phyloP scores from a whole-genome alignment of 2,888 invertebrate genomes.

The Trypoxylon attenuatum region DNA sequence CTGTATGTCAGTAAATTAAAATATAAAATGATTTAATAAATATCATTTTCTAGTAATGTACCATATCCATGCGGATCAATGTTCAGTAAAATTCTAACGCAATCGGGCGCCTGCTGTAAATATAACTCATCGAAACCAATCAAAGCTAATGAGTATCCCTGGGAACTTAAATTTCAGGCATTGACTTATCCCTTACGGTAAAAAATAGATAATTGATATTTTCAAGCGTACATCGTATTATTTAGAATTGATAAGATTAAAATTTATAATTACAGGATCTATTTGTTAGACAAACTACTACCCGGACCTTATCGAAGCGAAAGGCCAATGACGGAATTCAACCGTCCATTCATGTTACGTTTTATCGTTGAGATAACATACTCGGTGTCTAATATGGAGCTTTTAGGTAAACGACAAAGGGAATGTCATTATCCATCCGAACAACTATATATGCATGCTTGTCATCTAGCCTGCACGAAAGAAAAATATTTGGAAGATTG shows the following conservation, averaged over 20 bases:
- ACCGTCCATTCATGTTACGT: conserved; percentile 13
- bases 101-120: conserved; percentile 48
- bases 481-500: conserved; percentile 37
- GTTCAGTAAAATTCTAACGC: conserved; percentile 28
- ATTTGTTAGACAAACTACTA: conserved; percentile 10
- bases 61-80: conserved; percentile 13
- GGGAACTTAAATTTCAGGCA: conserved; percentile 30
- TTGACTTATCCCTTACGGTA: conserved; percentile 40
- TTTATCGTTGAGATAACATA: conserved; percentile 34
- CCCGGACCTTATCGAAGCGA: conserved; percentile 13
- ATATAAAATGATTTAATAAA: background rate
- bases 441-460: conserved; percentile 53
- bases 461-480: conserved; percentile 37
- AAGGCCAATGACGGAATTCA: conserved; percentile 5
- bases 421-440: conserved; percentile 85
- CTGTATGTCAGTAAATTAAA: background rate
- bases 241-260: no score
- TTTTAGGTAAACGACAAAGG: conserved; percentile 78
- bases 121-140: conserved; percentile 15
- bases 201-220: background rate
- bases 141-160: conserved; percentile 3
- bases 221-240: no score
- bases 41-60: conserved; percentile 8
- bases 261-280: conserved; percentile 30
- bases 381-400: conserved; percentile 22